Base-by-base conservation (phyloP, 2,888 invertebrate species). In the Aphelenchoides bicaudatus region DNA sequence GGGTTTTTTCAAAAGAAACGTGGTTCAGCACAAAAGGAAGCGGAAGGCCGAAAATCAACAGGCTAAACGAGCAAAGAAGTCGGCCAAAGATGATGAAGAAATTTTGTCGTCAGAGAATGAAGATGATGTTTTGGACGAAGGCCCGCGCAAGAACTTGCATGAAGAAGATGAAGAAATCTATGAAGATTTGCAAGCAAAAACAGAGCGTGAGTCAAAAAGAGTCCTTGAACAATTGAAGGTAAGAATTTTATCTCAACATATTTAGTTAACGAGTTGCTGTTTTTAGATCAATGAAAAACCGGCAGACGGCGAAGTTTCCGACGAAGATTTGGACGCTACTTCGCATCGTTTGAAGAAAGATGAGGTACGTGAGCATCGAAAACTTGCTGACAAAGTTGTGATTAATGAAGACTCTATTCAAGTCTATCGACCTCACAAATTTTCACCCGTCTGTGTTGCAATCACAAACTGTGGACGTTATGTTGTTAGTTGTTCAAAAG, bases 401-500 rank as follows among this genome's bases (percentile, higher is more conserved):
- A 39, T 74, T 48, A 60, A 61, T 13, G 72, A 73, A 16, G 71
- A 71, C 2, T 54, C 53, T 21, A 64, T 66, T 48, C 59, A 63
- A 23, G 55, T 48, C 34, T 71, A 73, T 49, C 59, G 71, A 25
- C 55, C 63, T 6, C 75, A 75, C 53, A 63, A 74, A 60, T 62
- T 52, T 13, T 54, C 62, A 23, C 62, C 67, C 4, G 53, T 67
- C 43, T 66, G 65, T 25, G 68, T 73, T 21, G 69, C 68, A 16
- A 63, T 75, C 51, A 73, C 74, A 2, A 65, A 66, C n/a, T 66
- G 66, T 39, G 63, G 63, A 3, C 55, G 67, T 27, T 72, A 53
- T 52, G 47, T 72, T 21, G 65, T 74, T 30, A 74, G 74, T 29
- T 65, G 66, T 39, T 73, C 72, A 52, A 75, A 75, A 56, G 75